phyloP scores from a whole-genome alignment of 2,888 invertebrate genomes.

The Malthinus flaveolus region DNA sequence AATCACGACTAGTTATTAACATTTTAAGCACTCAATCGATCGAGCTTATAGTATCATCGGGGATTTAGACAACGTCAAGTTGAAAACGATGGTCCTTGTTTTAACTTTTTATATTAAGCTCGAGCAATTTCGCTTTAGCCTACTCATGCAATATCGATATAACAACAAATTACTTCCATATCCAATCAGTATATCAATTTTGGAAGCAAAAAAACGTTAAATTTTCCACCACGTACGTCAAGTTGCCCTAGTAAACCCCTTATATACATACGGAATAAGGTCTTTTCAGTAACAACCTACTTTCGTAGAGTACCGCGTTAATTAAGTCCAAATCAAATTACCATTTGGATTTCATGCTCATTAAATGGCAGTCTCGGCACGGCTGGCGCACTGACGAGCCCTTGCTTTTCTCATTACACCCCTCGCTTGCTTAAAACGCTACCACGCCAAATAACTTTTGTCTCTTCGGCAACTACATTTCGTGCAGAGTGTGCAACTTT shows the following conservation, averaged over 20 bases:
- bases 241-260: conserved; percentile 9
- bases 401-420: conserved; percentile 38
- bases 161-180: conserved; percentile 24
- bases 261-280: conserved; percentile 21
- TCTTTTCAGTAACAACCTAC: conserved; percentile 24
- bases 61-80: conserved; percentile 8
- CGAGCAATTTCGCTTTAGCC: conserved; percentile 18
- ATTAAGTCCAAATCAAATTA: conserved; percentile 56
- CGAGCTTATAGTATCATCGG: conserved; percentile 22
- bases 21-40: conserved; percentile 24
- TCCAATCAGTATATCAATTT: conserved; percentile 14
- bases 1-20: conserved; percentile 17
- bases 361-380: conserved; percentile 51
- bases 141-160: conserved; percentile 17
- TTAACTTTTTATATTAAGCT: conserved; percentile 27
- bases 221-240: conserved; percentile 11
- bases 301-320: conserved; percentile 45
- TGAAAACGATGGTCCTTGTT: conserved; percentile 21
- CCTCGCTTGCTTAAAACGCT: conserved; percentile 24
- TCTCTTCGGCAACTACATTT: conserved; percentile 23
- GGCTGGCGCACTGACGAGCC: conserved; percentile 42
- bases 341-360: conserved; percentile 56
- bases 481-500: conserved; percentile 9
- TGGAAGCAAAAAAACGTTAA: conserved; percentile 13
- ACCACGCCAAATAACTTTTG: conserved; percentile 30